Evolutionary conservation across 1,140 invertebrate genomes (phyloP), one percentile per base, ranked within the genome.

Genomic region (Zaprionus africanus): DNA sequence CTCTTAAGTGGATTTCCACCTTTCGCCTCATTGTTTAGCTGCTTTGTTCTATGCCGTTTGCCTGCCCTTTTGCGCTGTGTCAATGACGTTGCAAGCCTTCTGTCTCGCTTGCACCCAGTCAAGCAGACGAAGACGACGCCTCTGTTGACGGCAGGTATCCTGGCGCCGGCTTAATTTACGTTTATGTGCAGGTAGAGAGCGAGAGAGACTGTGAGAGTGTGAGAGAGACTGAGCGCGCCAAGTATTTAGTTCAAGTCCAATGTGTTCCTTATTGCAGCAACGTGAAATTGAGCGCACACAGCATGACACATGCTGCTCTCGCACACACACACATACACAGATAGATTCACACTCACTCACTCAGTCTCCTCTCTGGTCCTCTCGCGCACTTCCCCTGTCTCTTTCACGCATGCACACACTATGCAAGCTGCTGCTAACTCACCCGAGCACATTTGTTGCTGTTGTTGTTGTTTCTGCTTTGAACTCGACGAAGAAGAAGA

Each of bases 151-250:
- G 81, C 85, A 90, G 85, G 85, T 90, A 90, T 90, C 86, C 85
- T 90, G 85, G 85, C 85, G 85, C 85, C 85, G 85, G 82, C 86
- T 85, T 90, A 90, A 90, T 88, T 90, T 86, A 86, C 83, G 65
- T 79, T 79, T 61, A 46, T 46, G 41, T 38, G 63, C 79, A 86
- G 86, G 86, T 82, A 88, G 65, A 81, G 63, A 49, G 38, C 12
- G 19, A 4, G 28, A 31, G 34, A 26, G 38, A 15, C 41, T 17
- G 36, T 15, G 49, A 51, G 58, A 34, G 19, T 11, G 46, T 0
- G 46, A 11, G 46, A 49, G 19, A 19, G 19, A 51, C 11, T 22
- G 46, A n/a, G 46, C 46, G 65, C 60, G 59, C 54, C 49, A 68
- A 70, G 78, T 84, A 74, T 74, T 66, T 78, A 88, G 80, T 88